These are phyloP conservation scores for Peromyscus polionotus DNA, from an alignment of 2,113 vertebrate genomes.

Conservation along the genomic window DNA sequence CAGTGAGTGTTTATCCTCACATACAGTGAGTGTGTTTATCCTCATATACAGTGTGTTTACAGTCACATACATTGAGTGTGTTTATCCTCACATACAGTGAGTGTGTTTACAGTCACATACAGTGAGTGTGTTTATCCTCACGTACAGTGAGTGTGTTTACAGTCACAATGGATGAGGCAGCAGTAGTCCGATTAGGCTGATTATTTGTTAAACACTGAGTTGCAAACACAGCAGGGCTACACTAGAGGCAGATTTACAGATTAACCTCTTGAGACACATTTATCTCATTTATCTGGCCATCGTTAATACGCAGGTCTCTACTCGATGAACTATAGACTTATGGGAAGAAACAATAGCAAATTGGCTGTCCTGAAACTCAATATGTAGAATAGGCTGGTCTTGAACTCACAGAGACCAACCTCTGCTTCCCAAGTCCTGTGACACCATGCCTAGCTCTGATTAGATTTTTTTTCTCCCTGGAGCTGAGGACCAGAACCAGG, in stretches of 20 bases:
- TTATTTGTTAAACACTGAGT: slow-evolving; percentile 69
- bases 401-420: neutral
- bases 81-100: no score
- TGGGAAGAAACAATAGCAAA: slow-evolving; percentile 50
- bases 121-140: no score
- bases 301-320: neutral
- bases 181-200: slow-evolving; percentile 52
- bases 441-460: neutral
- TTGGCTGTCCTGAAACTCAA: neutral
- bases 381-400: neutral
- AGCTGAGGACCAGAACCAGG: no score
- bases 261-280: slow-evolving; percentile 48
- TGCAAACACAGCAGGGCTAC: slow-evolving; percentile 58
- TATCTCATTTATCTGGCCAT: neutral
- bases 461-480: neutral
- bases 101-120: no score
- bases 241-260: slow-evolving; percentile 38
- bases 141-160: no score
- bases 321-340: slow-evolving; percentile 24
- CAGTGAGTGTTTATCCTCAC: no score
- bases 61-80: no score
- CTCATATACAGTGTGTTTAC: no score
- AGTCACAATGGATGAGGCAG: neutral
- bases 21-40: no score
- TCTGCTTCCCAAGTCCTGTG: neutral